phyloP scores from a whole-genome alignment of 2,888 invertebrate species.

The Idaea straminata region DNA sequence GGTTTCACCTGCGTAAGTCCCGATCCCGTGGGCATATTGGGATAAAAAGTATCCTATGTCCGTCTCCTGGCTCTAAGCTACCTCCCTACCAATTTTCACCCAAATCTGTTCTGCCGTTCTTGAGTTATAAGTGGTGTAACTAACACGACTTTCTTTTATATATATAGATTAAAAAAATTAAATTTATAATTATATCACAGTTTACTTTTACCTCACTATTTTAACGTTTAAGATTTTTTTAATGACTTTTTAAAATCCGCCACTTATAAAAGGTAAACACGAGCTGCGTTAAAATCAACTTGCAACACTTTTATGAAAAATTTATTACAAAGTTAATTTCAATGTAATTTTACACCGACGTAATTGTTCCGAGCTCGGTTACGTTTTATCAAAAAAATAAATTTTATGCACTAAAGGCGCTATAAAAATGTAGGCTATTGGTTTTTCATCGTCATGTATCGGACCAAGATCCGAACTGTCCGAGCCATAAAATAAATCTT shows the following conservation, averaged over 20 bases:
- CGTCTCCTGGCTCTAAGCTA: no score
- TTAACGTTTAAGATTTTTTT: neutral
- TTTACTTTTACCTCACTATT: neutral
- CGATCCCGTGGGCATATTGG: no score
- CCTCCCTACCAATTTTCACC: no score
- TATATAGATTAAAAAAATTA: no score
- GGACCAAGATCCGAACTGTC: constrained; percentile 58
- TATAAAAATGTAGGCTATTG: constrained; percentile 61
- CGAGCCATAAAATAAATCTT: constrained; percentile 78
- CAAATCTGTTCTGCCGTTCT: no score
- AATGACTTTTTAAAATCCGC: neutral
- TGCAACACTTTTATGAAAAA: constrained; percentile 29
- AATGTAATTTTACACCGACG: constrained; percentile 47
- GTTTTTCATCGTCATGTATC: constrained; percentile 47
- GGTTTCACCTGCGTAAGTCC: no score
- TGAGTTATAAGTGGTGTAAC: no score
- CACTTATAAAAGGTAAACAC: constrained; percentile 3
- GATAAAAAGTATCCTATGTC: no score
- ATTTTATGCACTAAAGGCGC: constrained; percentile 53
- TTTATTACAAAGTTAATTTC: constrained; percentile 46
- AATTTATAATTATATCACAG: no score
- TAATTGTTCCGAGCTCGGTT: constrained; percentile 49
- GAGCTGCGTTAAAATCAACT: constrained; percentile 7
- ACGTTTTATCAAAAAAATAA: constrained; percentile 54
- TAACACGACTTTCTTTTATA: no score